Evolutionary conservation across 2,888 invertebrate genomes (phyloP).

Genomic region (Ichneumoninae sp.): DNA sequence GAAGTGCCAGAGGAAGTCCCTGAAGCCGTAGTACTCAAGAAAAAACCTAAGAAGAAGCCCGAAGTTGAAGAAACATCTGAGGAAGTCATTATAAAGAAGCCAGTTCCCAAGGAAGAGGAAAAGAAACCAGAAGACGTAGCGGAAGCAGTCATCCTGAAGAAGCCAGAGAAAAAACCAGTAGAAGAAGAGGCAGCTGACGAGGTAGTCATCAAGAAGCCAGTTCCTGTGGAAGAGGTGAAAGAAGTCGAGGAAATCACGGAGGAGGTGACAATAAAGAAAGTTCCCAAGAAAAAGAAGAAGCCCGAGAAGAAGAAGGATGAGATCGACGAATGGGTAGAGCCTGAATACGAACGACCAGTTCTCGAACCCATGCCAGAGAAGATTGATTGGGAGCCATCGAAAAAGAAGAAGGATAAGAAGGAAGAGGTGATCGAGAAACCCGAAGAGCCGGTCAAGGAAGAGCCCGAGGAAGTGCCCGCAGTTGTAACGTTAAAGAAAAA

Average conservation of each 20-base stretch:
- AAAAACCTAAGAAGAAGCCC: constrained; percentile 69
- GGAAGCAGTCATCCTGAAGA: constrained; percentile 66
- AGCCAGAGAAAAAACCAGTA: constrained; percentile 65
- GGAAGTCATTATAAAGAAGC: constrained; percentile 82
- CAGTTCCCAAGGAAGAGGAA: constrained; percentile 20
- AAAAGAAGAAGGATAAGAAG: constrained; percentile 76
- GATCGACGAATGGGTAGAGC: constrained; percentile 73
- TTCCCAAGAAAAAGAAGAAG: constrained; percentile 31
- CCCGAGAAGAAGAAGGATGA: constrained; percentile 67
- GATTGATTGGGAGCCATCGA: constrained; percentile 70
- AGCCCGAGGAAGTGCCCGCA: constrained; percentile 76
- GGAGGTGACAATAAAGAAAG: constrained; percentile 69
- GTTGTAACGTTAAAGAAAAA: constrained; percentile 79
- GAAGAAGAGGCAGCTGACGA: constrained; percentile 64
- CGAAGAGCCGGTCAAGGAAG: constrained; percentile 77
- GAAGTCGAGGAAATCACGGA: constrained; percentile 73
- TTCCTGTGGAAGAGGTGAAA: constrained; percentile 75
- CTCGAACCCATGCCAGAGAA: constrained; percentile 75
- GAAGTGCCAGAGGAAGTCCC: constrained; percentile 72
- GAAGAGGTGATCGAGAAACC: constrained; percentile 52
- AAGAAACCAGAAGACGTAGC: constrained; percentile 77
- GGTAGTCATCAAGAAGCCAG: constrained; percentile 69
- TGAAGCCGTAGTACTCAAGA: constrained; percentile 74
- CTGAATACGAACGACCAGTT: constrained; percentile 72
- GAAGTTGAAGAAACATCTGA: constrained; percentile 77